Percentiles rank a stretch among this genome's conserved stretches.
Conservation (phyloP, 2,113 vertebrate genomes). For the Toxotes chatareus region DNA sequence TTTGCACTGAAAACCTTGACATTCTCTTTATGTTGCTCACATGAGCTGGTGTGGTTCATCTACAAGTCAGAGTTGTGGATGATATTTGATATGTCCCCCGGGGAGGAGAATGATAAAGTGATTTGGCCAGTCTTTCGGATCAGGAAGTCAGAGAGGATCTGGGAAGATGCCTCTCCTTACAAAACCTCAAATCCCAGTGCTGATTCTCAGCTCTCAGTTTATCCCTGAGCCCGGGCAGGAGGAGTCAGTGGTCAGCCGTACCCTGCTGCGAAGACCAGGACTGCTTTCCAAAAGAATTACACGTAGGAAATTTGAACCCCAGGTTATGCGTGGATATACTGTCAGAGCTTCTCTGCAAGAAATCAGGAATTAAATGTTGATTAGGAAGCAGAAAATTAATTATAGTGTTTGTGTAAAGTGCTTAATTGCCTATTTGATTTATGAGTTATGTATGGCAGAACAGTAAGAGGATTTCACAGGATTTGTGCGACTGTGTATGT, state of each 20-base stretch:
- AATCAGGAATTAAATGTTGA: slow-evolving; percentile 35
- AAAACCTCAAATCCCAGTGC: slow-evolving; percentile 45
- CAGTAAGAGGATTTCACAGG: slow-evolving; percentile 13
- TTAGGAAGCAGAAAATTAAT: slow-evolving; percentile 43
- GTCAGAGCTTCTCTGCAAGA: neutral
- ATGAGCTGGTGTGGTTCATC: neutral
- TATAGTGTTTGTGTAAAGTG: slow-evolving; percentile 34
- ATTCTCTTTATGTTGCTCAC: neutral
- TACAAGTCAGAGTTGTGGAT: slow-evolving; percentile 4
- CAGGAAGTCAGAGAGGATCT: slow-evolving; percentile 42
- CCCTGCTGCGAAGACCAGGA: neutral
- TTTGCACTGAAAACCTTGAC: neutral
- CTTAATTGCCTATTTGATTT: slow-evolving; percentile 48
- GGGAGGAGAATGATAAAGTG: slow-evolving; percentile 6
- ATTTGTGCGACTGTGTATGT: neutral
- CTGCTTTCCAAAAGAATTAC: neutral
- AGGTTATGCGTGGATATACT: too few species aligned
- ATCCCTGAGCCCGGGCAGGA: slow-evolving; percentile 25
- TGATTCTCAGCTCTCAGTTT: slow-evolving; percentile 39
- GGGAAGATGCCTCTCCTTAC: slow-evolving; percentile 40
- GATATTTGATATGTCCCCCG: slow-evolving; percentile 20
- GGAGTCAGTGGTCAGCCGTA: neutral
- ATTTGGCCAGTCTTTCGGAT: neutral
- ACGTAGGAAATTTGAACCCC: too few species aligned
- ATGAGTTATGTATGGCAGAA: slow-evolving; percentile 12